Conservation (phyloP, 2,797 vertebrate genomes). For the Leptoclinus maculatus region DNA sequence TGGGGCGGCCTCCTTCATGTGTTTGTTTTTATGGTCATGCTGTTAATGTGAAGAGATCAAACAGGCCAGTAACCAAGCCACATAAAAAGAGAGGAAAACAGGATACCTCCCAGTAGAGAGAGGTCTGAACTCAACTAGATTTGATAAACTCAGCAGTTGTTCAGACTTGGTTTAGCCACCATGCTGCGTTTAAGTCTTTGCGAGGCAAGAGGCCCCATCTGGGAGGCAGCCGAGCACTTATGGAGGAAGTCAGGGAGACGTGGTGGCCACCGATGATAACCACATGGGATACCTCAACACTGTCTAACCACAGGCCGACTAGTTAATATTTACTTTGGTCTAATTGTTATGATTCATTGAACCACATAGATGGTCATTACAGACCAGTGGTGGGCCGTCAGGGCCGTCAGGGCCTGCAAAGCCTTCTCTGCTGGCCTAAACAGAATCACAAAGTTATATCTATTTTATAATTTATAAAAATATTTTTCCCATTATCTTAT, state of each 20-base stretch:
- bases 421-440: no score
- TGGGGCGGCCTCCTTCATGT: slow-evolving; percentile 21
- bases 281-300: slow-evolving; percentile 43
- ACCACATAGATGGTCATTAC: not conserved
- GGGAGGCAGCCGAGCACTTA: slow-evolving; percentile 57
- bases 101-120: slow-evolving; percentile 49
- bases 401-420: no score
- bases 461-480: no score
- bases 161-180: slow-evolving; percentile 50
- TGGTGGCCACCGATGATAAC: slow-evolving; percentile 36
- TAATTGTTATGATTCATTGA: slow-evolving; percentile 24
- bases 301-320: slow-evolving; percentile 36
- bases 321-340: slow-evolving; percentile 39
- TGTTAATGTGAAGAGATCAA: slow-evolving; percentile 71
- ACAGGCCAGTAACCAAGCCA: slow-evolving; percentile 55
- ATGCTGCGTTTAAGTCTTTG: slow-evolving; percentile 65
- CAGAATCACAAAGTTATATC: no score
- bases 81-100: slow-evolving; percentile 70
- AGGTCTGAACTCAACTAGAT: slow-evolving; percentile 40
- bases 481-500: no score
- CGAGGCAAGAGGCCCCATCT: slow-evolving; percentile 65
- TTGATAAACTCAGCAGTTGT: slow-evolving; percentile 60
- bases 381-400: no score
- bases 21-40: slow-evolving; percentile 48
- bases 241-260: slow-evolving; percentile 74